These are phyloP conservation scores for Neocrepidodera transversa DNA, from an alignment of 2,888 invertebrate species.

Conservation along the genomic window DNA sequence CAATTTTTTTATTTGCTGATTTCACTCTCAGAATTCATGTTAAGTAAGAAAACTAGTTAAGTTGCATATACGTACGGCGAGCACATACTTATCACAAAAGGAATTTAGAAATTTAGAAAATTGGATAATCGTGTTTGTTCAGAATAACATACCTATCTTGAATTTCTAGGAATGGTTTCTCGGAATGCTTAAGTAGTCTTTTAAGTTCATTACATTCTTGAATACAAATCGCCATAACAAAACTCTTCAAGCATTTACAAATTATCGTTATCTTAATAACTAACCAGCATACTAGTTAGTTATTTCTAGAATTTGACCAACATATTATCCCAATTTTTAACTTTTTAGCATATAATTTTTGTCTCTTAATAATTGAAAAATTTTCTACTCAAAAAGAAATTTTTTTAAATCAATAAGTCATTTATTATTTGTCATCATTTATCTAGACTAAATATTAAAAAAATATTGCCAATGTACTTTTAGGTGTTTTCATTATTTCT, in stretches of 20 bases:
- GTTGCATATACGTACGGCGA: conserved; percentile 15
- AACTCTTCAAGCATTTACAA: conserved; percentile 24
- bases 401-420: not conserved
- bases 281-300: conserved; percentile 15
- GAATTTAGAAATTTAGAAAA: conserved; percentile 38
- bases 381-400: no score
- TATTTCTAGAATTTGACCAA: conserved; percentile 25
- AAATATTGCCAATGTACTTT: no score
- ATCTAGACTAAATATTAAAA: no score
- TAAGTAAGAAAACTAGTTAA: conserved; percentile 20
- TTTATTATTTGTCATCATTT: no score
- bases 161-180: conserved; percentile 30
- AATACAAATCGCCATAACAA: conserved; percentile 26
- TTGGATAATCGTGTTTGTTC: conserved; percentile 32
- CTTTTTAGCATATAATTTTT: no score
- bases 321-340: no score
- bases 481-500: no score
- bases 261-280: conserved; percentile 22
- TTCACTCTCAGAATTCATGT: conserved; percentile 18
- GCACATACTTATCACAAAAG: conserved; percentile 26
- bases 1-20: not conserved
- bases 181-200: conserved; percentile 26
- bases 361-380: no score
- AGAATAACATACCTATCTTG: conserved; percentile 31
- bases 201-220: conserved; percentile 30